These are phyloP conservation scores for Palythoa caribaeorum DNA, from an alignment of 92 coral and sea anemone genomes.

Conservation along the genomic window DNA sequence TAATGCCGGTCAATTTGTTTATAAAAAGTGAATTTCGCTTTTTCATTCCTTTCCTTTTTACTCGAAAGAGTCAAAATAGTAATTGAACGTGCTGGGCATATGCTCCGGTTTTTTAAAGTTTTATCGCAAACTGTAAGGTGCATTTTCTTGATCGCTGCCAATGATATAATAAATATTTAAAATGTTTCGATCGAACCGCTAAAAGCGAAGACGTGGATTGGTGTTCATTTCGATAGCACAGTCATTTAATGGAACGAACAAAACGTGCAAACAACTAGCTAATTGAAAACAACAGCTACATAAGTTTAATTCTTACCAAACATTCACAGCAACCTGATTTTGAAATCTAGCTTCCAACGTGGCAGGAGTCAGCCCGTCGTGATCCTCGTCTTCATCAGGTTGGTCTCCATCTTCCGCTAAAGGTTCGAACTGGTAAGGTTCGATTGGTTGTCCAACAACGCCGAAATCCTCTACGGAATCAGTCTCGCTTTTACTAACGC, in stretches of 20 bases:
- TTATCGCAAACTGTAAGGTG: background rate
- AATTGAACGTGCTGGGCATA: background rate
- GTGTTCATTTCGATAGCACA: background rate
- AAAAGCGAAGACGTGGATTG: background rate
- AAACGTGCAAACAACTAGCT: background rate
- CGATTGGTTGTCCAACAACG: background rate
- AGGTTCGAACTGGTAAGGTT: conserved; percentile 26
- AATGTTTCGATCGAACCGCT: background rate
- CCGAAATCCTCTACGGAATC: conserved; percentile 3
- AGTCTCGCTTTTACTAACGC: background rate
- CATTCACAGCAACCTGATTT: conserved; percentile 1
- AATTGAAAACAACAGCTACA: background rate
- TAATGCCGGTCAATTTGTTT: background rate
- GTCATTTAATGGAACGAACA: background rate
- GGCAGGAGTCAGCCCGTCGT: background rate
- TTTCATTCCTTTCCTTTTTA: background rate
- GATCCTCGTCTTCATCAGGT: background rate
- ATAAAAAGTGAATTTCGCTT: background rate
- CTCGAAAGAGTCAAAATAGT: background rate
- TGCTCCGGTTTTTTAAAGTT: too few relatives aligned
- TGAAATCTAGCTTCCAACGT: background rate
- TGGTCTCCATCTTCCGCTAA: background rate
- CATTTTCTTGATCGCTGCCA: background rate
- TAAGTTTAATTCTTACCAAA: background rate
- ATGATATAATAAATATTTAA: too few relatives aligned